Evolutionary conservation across 2,113 vertebrate genomes (phyloP), one percentile per base, ranked within the genome.

Genomic region (Caloenas nicobarica): DNA sequence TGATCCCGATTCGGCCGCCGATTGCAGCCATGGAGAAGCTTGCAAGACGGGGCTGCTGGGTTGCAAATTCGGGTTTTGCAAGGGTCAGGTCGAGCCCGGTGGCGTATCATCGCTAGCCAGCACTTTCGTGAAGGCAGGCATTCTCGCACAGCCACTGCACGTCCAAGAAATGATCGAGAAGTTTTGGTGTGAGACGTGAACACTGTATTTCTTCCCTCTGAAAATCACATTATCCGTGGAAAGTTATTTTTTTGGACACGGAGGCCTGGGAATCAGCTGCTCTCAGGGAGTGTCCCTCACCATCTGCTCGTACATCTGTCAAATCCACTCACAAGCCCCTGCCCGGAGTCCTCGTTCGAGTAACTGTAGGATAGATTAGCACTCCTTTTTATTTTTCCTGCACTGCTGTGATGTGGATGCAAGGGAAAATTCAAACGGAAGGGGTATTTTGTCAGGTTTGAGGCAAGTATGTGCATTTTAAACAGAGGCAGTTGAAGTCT

Each of bases 291-390:
- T 71, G 88, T 94, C 90, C 80, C 57, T 81, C 90, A 89, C 94
- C 91, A 95, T 93, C 96, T 95, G 93, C 94, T 96, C 19, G 0
- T 89, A 86, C 93, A 97, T 97, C 94, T 95, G 93, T 94, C 94
- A 95, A 88, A 92, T 94, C 72, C 82, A 93, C 91, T 95, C 90
- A n/a, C 82, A 78, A 94, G 71, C 76, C 79, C 72, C 82, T 93
- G 93, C 91, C 82, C 46, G 1, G 72, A 93, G 79, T 62, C 60
- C 74, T 91, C 79, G 71, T 78, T 77, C 1, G 5, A 58, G 88
- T 95, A 91, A 90, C 93, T 86, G 93, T 73, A 79, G 66, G 93
- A 89, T 93, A 93, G 82, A 93, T 95, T 94, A 95, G 65, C 44
- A 74, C 86, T 94, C 46, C 26, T 69, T 85, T 96, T 81, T 83